These are phyloP conservation scores for Gallinago stenura DNA, from an alignment of 2,797 vertebrate species.

Conservation along the genomic window DNA sequence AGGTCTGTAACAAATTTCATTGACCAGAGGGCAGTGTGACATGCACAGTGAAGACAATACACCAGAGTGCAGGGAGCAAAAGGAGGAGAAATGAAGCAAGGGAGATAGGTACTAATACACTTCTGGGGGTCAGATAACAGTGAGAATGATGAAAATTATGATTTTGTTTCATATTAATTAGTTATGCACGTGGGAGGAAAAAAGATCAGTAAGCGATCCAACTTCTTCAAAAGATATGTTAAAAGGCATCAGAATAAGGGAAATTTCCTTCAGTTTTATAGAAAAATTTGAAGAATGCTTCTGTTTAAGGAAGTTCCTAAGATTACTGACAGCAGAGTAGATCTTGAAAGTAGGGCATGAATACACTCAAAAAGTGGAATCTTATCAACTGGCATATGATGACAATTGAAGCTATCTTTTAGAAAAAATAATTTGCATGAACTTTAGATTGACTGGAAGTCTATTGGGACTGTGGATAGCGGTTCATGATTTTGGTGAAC, in stretches of 20 bases:
- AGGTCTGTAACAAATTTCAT: rapidly evolving
- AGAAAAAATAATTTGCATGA: not conserved
- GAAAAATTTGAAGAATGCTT: not conserved
- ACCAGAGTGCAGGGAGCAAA: not conserved
- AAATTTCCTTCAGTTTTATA: not conserved
- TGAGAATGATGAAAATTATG: not conserved
- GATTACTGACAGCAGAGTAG: not conserved
- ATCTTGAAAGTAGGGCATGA: not conserved
- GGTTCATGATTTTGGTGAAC: not conserved
- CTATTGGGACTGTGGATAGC: not conserved
- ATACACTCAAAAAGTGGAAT: too few species aligned
- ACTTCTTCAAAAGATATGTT: not conserved
- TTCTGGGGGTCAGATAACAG: not conserved
- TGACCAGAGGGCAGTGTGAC: not conserved
- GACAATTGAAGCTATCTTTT: not conserved
- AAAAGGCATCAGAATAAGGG: not conserved
- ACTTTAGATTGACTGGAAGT: not conserved
- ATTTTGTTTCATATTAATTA: not conserved
- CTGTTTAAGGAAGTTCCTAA: not conserved
- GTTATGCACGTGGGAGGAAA: rapidly evolving
- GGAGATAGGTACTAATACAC: rapidly evolving
- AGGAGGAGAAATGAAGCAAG: not conserved
- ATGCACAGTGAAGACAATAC: not conserved
- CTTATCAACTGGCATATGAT: not conserved
- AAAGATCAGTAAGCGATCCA: not conserved